Base-by-base conservation (phyloP, 2,888 invertebrate species). In the Celastrina argiolus region DNA sequence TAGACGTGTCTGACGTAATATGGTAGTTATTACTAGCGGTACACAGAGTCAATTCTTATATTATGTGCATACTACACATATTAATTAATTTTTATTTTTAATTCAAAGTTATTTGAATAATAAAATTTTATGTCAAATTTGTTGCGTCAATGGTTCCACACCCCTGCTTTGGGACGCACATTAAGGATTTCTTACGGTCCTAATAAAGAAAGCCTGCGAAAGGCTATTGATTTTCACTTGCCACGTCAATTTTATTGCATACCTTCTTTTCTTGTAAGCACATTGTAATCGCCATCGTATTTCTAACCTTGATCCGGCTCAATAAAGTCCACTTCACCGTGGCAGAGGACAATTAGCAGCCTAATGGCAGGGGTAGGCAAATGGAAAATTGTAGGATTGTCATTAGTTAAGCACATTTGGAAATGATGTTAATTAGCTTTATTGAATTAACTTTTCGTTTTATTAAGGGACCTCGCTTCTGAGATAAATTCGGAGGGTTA, bases 221-320 rank as follows among this genome's bases (percentile, higher is more conserved):
- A 72, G 72, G 69, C 76, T 75, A 76, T 79, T 78, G 79, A 79
- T 79, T 79, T 78, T 76, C 75, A 75, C 76, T 77, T 74, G 73
- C 72, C 73, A 73, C 56, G 63, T 66, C 71, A 66, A 68, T 73
- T 72, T 72, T 70, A 73, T 73, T 73, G 69, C 73, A 72, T 69
- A 67, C 71, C 72, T 67, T 63, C 67, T 67, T 67, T 67, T 66
- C 58, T 34, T 61, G 34, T 28, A 31, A 26, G 31, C 36, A 36
- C 14, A 51, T 51, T 22, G 31, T 31, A 58, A 58, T 31, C 22
- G 1, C 51, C 26, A 31, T n/a, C 31, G 58, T 7, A 58, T 58
- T 58, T 31, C 8, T n/a, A n/a, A 10, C n/a, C 58, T 58, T 58
- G 3, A 16, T n/a, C n/a, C 31, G n/a, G 7, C 10, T n/a, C 1